Evolutionary conservation across 2,797 vertebrate genomes (phyloP), one percentile per base, ranked within the genome.

Genomic region (Danionella dracula): DNA sequence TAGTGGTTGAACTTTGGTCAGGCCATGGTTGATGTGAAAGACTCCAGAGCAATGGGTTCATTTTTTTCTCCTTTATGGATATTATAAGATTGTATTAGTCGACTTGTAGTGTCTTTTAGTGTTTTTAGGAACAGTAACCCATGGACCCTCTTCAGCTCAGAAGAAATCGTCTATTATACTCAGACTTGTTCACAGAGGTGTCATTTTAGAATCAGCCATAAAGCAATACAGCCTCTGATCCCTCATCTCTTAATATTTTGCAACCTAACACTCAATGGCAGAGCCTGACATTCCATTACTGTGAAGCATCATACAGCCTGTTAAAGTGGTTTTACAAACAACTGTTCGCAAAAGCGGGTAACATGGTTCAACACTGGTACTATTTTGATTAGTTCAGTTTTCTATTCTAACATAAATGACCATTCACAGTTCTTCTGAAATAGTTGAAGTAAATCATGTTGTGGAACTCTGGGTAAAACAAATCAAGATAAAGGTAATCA

Each of bases 221-320:
- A 66, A 60, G 69, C 67, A 45, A 70, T 66, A 53, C 40, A n/a
- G 32, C 7, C 54, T 59, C 50, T 62, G 11, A 27, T 27, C 54
- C 50, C 53, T 54, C 62, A 56, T 37, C 20, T 19, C 31, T 34
- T 48, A n/a, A 2, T 13, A 13, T 62, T 70, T 40, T 32, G 61
- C 60, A 61, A 68, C 16, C 49, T 49, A 16, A 54, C 63, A 44
- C 42, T 37, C 13, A 59, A 23, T 59, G 65, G 34, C 42, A 50
- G 51, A 40, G 45, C 15, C 55, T 1, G 8, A 8, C 35, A 57
- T 16, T 17, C 38, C 19, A 46, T 37, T 21, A 64, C 27, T 2
- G 8, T 13, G 35, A 62, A 37, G 13, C 40, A 21, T 1, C 35
- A 32, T n/a, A 8, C 23, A n/a, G n/a, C n/a, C n/a, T n/a, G n/a